Evolutionary conservation across 2,888 invertebrate genomes (phyloP), one percentile per base, ranked within the genome.

Genomic region (Cistogaster globosa): DNA sequence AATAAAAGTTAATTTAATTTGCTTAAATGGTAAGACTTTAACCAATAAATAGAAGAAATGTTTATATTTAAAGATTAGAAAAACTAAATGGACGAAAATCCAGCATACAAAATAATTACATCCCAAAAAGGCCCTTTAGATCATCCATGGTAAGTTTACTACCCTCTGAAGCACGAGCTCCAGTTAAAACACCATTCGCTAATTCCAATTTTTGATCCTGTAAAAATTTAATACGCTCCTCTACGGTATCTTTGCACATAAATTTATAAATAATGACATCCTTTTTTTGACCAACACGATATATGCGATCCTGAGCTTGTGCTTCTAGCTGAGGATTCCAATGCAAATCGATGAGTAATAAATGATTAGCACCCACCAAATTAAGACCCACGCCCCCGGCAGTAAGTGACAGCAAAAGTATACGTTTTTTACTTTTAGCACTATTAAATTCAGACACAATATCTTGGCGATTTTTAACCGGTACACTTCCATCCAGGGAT

Each of bases 271-370:
- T 95, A 88, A 94, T 94, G 0, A 98, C 98, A 88, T 94, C 92
- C 89, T 96, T 97, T 65, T 92, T 94, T 92, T 99, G 99, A 0
- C 98, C 98, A 86, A 98, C 95, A 83, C 98, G 93, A 93, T 98
- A 98, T 85, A 99, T 96, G 84, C 99, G 94, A 93, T 99, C 99
- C 93, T 97, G 97, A 0, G 98, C 99, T 92, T 99, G 99, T 58
- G 96, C 94, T 92, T 99, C 99, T 62, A 99, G 93, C 90, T 98
- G 98, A 0, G 99, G 99, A 94, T 99, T 99, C 98, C 98, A 99
- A 92, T 99, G 98, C 72, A 98, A 94, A 93, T 99, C 99, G 26
- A 98, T 92, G 45, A 99, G 93, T 42, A 98, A 94, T 63, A 99
- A 94, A 92, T 99, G 97, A 93, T 97, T 98, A 0, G 96, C 99